Percentiles rank a stretch among this genome's conserved stretches.
Evolutionary conservation across 1,140 invertebrate genomes (phyloP).

Genomic region (Drosophila serrata): DNA sequence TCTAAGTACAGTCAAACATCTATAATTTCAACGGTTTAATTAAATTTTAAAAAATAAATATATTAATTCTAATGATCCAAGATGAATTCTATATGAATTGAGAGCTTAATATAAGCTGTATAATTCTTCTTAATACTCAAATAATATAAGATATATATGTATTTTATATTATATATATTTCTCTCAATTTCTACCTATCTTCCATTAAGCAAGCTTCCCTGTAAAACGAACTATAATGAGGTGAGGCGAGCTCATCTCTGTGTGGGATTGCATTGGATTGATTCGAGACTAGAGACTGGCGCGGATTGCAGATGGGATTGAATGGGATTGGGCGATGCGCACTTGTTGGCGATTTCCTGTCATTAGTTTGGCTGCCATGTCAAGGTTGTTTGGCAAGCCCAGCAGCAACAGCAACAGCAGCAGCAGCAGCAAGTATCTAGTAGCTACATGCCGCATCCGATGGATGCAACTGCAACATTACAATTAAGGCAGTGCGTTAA

Average conservation of each 20-base stretch:
- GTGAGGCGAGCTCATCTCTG: conserved; percentile 46
- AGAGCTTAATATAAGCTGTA: not conserved
- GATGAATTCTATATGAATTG: not conserved
- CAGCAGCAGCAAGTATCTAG: not conserved
- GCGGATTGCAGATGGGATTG: conserved; percentile 17
- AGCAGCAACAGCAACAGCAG: conserved; percentile 29
- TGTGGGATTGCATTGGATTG: conserved; percentile 37
- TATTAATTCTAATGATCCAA: not conserved
- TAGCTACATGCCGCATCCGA: conserved; percentile 33
- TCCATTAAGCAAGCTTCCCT: not conserved
- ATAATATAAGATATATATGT: too few relatives aligned
- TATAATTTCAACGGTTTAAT: not conserved
- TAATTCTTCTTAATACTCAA: too few relatives aligned
- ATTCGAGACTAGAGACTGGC: conserved; percentile 6
- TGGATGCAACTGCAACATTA: conserved; percentile 43
- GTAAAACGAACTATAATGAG: conserved; percentile 21
- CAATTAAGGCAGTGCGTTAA: conserved; percentile 75
- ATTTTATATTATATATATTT: too few relatives aligned
- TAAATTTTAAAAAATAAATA: not conserved
- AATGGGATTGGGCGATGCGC: conserved; percentile 44
- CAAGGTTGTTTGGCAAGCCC: conserved; percentile 80
- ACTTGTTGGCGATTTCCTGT: conserved; percentile 80
- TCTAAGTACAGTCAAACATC: conserved; percentile 20
- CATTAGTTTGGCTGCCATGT: conserved; percentile 74
- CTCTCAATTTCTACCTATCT: not conserved